Evolutionary conservation across 2,888 invertebrate species (phyloP), one percentile per base, ranked within the genome.

Genomic region (Synergus gifuensis): DNA sequence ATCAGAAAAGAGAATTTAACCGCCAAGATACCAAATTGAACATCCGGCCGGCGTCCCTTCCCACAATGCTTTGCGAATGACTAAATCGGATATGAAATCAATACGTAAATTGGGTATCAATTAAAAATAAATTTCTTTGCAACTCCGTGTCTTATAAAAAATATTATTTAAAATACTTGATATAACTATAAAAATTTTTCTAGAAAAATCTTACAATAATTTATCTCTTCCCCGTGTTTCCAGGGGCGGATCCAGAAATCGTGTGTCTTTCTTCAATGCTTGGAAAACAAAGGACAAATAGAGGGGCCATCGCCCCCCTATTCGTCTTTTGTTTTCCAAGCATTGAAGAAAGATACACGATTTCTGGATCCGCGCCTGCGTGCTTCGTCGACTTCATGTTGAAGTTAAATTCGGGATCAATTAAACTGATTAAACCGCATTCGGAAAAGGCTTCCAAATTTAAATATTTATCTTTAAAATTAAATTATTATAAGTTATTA

Each of bases 61-160:
- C 64, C 40, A 64, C 4, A 64, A 64, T 40, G 64, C 64, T 36
- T n/a, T 40, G 64, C 16, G 58, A 58, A 9, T 64, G 16, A 8
- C 14, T 28, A 18, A 28, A 46, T 16, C 49, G 69, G 69, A 69
- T 46, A 69, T 69, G 49, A 69, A 49, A 69, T 69, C 69, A 69
- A 69, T 69, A 69, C 22, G 2, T n/a, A 49, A 69, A 49, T 46
- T n/a, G 9, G 58, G 58, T 2, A 58, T 4, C 4, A 18, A 18
- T 18, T 18, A 2, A 18, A 58, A 58, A 58, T 58, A 58, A 18
- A 58, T 58, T 58, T 4, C 8, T 18, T 1, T 11, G 11, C 9
- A 58, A 18, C 9, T 18, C 18, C 2, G 3, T 9, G 0, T 18
- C 7, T 49, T 0, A 36, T 36, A 58, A 18, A 58, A 18, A 18